Evolutionary conservation across 2,797 vertebrate species (phyloP).

Genomic region (Sternarchorhynchus goeldii): DNA sequence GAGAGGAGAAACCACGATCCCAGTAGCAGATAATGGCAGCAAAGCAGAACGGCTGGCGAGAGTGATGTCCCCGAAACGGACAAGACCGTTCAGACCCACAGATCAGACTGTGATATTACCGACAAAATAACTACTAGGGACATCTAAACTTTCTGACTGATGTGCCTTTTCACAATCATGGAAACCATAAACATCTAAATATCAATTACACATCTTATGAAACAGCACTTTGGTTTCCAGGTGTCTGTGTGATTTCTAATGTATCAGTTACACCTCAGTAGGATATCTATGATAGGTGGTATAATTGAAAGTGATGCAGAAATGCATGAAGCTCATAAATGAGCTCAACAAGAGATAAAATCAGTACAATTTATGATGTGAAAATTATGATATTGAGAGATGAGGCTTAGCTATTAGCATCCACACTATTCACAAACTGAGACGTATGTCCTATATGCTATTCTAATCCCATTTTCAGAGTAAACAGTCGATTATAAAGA

Average conservation of each 20-base stretch:
- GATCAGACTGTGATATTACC: not conserved
- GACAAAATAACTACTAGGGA: not conserved
- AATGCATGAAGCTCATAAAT: not conserved
- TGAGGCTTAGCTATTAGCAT: not conserved
- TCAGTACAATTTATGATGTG: not conserved
- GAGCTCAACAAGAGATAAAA: not conserved
- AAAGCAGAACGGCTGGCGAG: conserved; percentile 3
- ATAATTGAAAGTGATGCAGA: not conserved
- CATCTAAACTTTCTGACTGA: not conserved
- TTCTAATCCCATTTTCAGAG: no score
- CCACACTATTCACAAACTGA: not conserved
- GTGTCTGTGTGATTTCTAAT: not conserved
- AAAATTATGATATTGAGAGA: not conserved
- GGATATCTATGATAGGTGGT: not conserved
- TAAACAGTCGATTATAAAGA: no score
- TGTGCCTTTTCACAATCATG: not conserved
- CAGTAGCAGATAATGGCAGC: conserved; percentile 15
- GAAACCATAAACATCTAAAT: not conserved
- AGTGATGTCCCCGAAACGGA: not conserved
- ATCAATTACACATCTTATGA: not conserved
- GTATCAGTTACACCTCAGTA: not conserved
- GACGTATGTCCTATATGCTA: no score
- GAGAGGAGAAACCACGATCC: not conserved
- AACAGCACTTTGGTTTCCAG: not conserved
- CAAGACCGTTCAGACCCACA: not conserved